Percentiles rank a stretch among this genome's conserved stretches.
Conservation (phyloP, 2,113 vertebrate species). For the Apteryx owenii region DNA sequence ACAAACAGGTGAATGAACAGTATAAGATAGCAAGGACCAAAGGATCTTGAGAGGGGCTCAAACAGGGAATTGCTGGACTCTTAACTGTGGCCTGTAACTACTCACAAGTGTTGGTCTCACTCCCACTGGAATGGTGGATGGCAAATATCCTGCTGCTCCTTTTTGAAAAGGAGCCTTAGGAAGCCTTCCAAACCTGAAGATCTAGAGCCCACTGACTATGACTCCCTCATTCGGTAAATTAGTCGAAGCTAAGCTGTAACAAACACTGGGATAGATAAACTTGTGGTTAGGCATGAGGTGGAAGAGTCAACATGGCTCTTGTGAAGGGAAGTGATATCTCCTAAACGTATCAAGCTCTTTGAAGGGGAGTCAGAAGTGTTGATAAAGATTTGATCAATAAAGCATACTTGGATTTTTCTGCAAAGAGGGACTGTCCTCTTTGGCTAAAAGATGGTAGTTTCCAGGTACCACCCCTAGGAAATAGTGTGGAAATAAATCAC, state of each 20-base stretch:
- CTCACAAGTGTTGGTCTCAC: neutral
- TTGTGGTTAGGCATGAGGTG: neutral
- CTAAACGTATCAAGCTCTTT: neutral
- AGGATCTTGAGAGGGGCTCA: neutral
- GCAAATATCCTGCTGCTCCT: neutral
- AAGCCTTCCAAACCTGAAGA: neutral
- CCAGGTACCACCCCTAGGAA: no score
- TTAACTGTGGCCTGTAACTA: rapidly evolving
- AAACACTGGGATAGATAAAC: neutral
- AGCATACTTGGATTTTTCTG: neutral
- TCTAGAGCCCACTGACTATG: neutral
- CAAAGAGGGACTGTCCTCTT: no score
- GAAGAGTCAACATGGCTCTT: neutral
- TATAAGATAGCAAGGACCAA: neutral
- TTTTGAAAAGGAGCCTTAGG: neutral
- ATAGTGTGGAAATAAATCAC: no score
- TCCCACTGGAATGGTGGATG: neutral
- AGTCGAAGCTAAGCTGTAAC: neutral
- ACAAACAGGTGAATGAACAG: neutral
- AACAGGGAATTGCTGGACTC: neutral
- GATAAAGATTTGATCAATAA: neutral
- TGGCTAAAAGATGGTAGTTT: no score
- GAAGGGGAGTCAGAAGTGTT: neutral
- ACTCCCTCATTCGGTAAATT: neutral
- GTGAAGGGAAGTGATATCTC: neutral